Base-by-base conservation (phyloP, 2,113 vertebrate genomes). In the Cariama cristata region DNA sequence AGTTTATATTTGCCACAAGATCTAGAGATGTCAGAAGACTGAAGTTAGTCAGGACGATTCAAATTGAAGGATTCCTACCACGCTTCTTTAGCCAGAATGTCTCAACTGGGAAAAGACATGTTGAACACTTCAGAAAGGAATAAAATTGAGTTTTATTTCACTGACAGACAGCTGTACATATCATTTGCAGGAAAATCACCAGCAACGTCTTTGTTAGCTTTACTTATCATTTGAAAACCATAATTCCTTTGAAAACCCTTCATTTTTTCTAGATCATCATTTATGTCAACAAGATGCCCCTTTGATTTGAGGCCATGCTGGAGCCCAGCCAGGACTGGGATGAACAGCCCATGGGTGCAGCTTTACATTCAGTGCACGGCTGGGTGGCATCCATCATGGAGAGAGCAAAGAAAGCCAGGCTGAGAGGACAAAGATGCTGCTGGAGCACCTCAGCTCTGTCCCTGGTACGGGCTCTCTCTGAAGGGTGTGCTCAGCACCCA, bases 1-100 rank as follows among this genome's bases (percentile, higher is more conserved):
- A 79, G 92, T 86, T 95, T 71, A 18, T 59, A 73, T 89, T 97
- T 97, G 52, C 93, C 40, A 90, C 0, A 0, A 88, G 75, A 91
- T 69, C 64, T 35, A 40, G 88, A 86, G 93, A 56, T 84, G 33
- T 52, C 72, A 81, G 69, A 50, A 83, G 42, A 18, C 28, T 72
- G 71, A 90, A 87, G 53, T 26, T 64, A 80, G 35, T 80, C 62
- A 63, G 60, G 86, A 73, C 2, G 2, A 84, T 81, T 85, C 77
- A 74, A 82, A 87, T 3, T 27, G 64, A 80, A 95, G 71, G 27
- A 60, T 53, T 66, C 35, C 7, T 66, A 24, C 42, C 38, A 19
- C 38, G 23, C 64, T 74, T 4, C 67, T 84, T 84, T 59, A 53
- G 30, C 42, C 19, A 27, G 32, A 59, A 63, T 35, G 15, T 71